phyloP scores from a whole-genome alignment of 2,888 invertebrate species.

The Dicycla oo region DNA sequence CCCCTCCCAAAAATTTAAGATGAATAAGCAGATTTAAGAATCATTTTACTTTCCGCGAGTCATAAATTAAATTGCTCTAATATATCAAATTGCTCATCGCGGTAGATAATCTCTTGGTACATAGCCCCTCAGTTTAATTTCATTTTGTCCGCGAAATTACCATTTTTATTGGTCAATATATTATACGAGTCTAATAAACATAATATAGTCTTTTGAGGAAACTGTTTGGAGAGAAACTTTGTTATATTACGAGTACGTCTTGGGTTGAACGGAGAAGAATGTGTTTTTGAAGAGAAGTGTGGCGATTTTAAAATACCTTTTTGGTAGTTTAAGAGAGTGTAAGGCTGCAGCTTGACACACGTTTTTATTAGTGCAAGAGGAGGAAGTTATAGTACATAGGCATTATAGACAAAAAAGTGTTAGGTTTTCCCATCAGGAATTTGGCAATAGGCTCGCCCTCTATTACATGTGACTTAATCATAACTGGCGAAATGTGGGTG shows the following conservation, averaged over 20 bases:
- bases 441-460: no score
- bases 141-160: slow-evolving; percentile 63
- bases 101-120: slow-evolving; percentile 59
- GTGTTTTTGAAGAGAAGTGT: background rate
- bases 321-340: background rate
- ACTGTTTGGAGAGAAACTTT: slow-evolving; percentile 30
- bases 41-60: slow-evolving; percentile 39
- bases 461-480: no score
- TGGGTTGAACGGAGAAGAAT: slow-evolving; percentile 14
- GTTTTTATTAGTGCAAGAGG: background rate
- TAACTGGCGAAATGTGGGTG: no score
- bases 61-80: slow-evolving; percentile 63
- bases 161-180: slow-evolving; percentile 67
- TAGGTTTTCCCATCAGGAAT: no score
- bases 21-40: slow-evolving; percentile 51
- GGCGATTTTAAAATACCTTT: background rate
- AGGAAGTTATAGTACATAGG: background rate
- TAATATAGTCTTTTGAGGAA: slow-evolving; percentile 49
- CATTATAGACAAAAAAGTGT: no score
- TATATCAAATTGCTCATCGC: slow-evolving; percentile 63
- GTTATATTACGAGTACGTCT: slow-evolving; percentile 40
- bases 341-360: background rate
- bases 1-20: slow-evolving; percentile 43
- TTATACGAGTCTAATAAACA: slow-evolving; percentile 59
- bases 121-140: slow-evolving; percentile 62